phyloP scores from a whole-genome alignment of 1,140 invertebrate genomes.

The Neuroterus valhalla region DNA sequence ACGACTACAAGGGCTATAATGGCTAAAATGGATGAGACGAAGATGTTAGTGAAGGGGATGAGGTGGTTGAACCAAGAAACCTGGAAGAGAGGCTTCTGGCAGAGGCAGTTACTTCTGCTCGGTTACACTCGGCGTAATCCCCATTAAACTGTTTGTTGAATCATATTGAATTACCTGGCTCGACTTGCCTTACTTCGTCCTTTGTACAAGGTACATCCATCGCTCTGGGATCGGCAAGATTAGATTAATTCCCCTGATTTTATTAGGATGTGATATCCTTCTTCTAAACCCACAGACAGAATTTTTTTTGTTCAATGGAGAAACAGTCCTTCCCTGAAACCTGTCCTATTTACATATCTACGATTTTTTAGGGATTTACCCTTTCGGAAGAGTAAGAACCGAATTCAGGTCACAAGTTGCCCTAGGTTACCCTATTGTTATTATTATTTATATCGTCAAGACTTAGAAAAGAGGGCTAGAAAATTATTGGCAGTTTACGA shows the following conservation, averaged over 20 bases:
- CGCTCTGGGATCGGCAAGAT: conserved; percentile 58
- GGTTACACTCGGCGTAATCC: conserved; percentile 65
- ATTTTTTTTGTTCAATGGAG: background rate
- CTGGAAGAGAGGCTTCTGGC: conserved; percentile 29
- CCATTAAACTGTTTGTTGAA: conserved; percentile 70
- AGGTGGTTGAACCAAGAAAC: conserved; percentile 6
- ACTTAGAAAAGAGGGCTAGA: too few species aligned
- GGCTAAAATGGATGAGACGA: too few species aligned
- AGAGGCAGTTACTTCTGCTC: conserved; percentile 63
- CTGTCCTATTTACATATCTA: too few species aligned
- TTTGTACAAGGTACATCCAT: conserved; percentile 56
- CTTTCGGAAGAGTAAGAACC: too few species aligned
- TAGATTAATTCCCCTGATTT: conserved; percentile 68
- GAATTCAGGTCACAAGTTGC: too few species aligned
- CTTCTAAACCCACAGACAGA: background rate
- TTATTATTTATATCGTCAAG: too few species aligned
- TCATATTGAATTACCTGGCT: conserved; percentile 67
- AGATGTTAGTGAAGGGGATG: background rate
- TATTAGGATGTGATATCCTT: conserved; percentile 52
- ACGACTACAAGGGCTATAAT: too few species aligned
- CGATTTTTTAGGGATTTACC: too few species aligned
- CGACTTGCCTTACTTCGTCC: conserved; percentile 54
- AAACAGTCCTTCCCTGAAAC: too few species aligned
- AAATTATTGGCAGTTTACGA: too few species aligned
- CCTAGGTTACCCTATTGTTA: too few species aligned